These are phyloP conservation scores for Cyprinodon diabolis DNA, from an alignment of 2,797 vertebrate species.

Conservation along the genomic window DNA sequence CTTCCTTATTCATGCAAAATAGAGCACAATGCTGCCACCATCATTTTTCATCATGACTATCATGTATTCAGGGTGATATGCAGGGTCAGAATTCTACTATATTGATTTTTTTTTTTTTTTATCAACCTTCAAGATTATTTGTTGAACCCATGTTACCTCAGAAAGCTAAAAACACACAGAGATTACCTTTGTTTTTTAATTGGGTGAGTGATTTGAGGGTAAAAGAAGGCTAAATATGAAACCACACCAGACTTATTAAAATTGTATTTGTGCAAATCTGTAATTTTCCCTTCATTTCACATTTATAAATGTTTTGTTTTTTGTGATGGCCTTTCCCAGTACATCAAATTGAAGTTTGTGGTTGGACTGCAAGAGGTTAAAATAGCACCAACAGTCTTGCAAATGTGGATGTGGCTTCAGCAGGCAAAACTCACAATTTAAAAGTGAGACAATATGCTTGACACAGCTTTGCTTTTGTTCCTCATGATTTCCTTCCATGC, in stretches of 20 bases:
- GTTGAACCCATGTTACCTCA: background rate
- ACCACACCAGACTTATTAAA: background rate
- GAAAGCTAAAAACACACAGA: background rate
- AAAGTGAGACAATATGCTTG: conserved; percentile 7
- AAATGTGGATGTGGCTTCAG: conserved; percentile 3
- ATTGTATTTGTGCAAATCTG: background rate
- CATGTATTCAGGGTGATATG: background rate
- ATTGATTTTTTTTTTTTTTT: too few relatives aligned
- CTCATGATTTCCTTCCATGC: conserved; percentile 28
- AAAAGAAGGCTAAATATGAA: background rate
- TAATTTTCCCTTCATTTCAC: background rate
- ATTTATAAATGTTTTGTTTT: background rate
- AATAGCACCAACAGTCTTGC: background rate
- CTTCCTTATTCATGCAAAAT: background rate
- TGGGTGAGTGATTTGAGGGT: background rate
- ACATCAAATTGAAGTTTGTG: background rate
- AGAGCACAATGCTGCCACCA: background rate
- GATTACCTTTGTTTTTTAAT: background rate
- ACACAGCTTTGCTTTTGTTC: conserved; percentile 38
- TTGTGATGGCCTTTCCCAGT: background rate
- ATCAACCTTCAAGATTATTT: background rate
- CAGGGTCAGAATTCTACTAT: background rate
- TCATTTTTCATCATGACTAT: background rate
- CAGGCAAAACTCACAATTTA: background rate
- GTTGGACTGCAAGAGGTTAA: background rate